Evolutionary conservation across 53 echinoderm and acorn worm species (phyloP).

Genomic region (Astropecten irregularis): DNA sequence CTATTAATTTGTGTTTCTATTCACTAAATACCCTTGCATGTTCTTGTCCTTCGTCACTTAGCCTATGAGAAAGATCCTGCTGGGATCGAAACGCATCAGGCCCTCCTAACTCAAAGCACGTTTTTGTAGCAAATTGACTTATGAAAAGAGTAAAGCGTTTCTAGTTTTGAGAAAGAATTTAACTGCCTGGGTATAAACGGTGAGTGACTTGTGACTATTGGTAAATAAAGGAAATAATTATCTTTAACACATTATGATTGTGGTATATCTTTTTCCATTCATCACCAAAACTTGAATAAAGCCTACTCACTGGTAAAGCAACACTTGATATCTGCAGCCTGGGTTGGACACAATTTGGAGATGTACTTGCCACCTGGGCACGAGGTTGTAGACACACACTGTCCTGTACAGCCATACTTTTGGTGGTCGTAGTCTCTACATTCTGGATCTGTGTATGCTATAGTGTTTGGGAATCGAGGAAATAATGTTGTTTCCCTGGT

Average conservation of each 20-base stretch:
- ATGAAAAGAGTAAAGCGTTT: neutral
- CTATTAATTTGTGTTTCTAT: too few relatives aligned
- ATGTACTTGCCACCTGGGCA: constrained; percentile 65
- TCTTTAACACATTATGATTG: neutral
- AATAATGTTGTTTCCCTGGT: too few relatives aligned
- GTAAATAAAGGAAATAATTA: neutral
- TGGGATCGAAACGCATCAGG: too few relatives aligned
- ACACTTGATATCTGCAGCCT: constrained; percentile 52
- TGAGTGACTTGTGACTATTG: neutral
- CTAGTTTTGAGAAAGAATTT: neutral
- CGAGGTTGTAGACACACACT: constrained; percentile 57
- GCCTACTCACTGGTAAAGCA: constrained; percentile 67
- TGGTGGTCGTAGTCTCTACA: constrained; percentile 65
- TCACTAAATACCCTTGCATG: too few relatives aligned
- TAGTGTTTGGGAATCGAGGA: too few relatives aligned
- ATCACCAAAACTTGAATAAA: neutral
- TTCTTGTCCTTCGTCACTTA: too few relatives aligned
- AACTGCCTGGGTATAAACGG: neutral
- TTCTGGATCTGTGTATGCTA: constrained; percentile 58
- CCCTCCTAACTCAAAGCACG: too few relatives aligned
- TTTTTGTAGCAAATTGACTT: neutral
- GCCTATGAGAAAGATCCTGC: too few relatives aligned
- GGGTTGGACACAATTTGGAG: constrained; percentile 61
- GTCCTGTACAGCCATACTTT: constrained; percentile 62
- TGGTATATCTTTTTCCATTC: neutral